Evolutionary conservation across 23 tunicate genomes (phyloP), one percentile per base, ranked within the genome.

Genomic region (Diplosoma virens): DNA sequence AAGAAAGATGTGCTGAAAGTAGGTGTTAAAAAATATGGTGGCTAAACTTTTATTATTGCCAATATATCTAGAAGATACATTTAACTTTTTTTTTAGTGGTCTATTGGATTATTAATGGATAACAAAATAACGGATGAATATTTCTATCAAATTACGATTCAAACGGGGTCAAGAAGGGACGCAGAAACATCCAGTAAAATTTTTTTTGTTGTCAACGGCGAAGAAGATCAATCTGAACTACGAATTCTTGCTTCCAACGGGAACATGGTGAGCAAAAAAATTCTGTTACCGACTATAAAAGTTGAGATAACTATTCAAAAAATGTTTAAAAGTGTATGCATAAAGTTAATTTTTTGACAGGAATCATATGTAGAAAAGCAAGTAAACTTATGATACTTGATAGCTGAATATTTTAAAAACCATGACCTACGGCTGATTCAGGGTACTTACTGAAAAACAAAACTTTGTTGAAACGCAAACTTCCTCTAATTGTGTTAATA

Each of bases 1-100:
- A 87, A 87, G 37, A 82, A 81, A 68, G 95, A 87, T 33, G 58
- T 87, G 23, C 33, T 36, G 46, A 87, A 87, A 80, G 95, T 83
- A 60, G 17, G 56, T 41, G 9, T 41, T 41, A 7, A 41, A 41
- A 9, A 41, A 41, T 41, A 7, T 41, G 50, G 9, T 41, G 14
- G 9, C 14, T 41, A 41, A 41, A 41, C 11, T 41, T 41, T 41
- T n/a, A n/a, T n/a, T n/a, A n/a, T n/a, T n/a, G n/a, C n/a, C n/a
- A n/a, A n/a, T n/a, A n/a, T n/a, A n/a, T n/a, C n/a, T n/a, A n/a
- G n/a, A n/a, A n/a, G n/a, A n/a, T n/a, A n/a, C n/a, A n/a, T n/a
- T n/a, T n/a, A n/a, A n/a, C n/a, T n/a, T n/a, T n/a, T 56, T 56
- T 56, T 56, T 5, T 4, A 87, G 95, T 87, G 95, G 95, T 81